Base-by-base conservation (phyloP, 2,113 vertebrate genomes). In the Poecilia latipinna region DNA sequence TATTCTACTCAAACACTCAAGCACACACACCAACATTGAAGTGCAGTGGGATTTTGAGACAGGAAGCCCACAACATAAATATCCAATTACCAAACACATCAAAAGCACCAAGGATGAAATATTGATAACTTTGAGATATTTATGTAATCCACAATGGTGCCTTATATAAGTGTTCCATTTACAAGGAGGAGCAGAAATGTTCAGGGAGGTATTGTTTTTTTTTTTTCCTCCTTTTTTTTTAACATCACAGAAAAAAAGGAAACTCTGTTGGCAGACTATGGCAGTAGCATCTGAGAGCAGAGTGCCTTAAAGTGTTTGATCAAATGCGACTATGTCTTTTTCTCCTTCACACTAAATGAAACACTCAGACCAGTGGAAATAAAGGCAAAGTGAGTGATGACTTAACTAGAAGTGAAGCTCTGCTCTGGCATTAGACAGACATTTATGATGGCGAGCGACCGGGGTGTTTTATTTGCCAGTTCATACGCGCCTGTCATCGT, bases 11-110 rank as follows among this genome's bases (percentile, higher is more conserved):
- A 51, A 13, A 5, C 7, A 22, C 48, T 22, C 48, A 3, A 19
- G 2, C 8, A 22, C 26, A n/a, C 26, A 65, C 60, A 82, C 82
- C 84, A 65, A 80, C 48, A 73, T 70, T 24, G 82, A 44, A 85
- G 68, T 77, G 80, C 79, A 76, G 62, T 0, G 29, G 70, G 88
- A 78, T 57, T 74, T 76, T 68, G 69, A 80, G 84, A 74, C 76
- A 89, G 78, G 89, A 88, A 88, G 88, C 88, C 68, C 89, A 86
- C 86, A 80, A 90, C 90, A 93, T 92, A 91, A 92, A 93, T 93
- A 93, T 91, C 91, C 85, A 93, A 93, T 93, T 92, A 93, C 82
- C 78, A 93, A 92, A 92, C 91, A 93, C 91, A 91, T 92, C 91
- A 92, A 93, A 93, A 88, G 84, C 89, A 92, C 89, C 88, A 83